These are phyloP conservation scores for Cynoglossus semilaevis DNA, from an alignment of 2,113 vertebrate genomes.

Conservation along the genomic window DNA sequence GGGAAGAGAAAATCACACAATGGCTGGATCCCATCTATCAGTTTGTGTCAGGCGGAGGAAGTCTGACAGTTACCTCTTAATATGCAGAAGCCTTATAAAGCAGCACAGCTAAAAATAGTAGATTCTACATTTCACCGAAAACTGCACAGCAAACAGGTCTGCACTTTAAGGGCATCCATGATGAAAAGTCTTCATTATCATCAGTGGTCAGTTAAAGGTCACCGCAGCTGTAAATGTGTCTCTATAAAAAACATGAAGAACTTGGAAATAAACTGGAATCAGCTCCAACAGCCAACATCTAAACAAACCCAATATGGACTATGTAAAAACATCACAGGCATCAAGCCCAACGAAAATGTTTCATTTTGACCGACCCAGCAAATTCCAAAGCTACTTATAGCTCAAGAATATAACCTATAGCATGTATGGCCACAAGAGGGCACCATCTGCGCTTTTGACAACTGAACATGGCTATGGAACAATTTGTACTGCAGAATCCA, in stretches of 20 bases:
- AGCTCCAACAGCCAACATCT: not conserved
- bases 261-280: not conserved
- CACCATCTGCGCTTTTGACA: too few species aligned
- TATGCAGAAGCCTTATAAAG: not conserved
- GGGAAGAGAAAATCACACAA: not conserved
- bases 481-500: too few species aligned
- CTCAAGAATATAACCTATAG: too few species aligned
- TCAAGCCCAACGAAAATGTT: too few species aligned
- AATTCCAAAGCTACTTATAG: too few species aligned
- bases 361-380: too few species aligned
- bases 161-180: not conserved
- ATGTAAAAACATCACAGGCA: too few species aligned
- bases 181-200: conserved; percentile 1
- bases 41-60: not conserved
- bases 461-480: too few species aligned
- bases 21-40: conserved; percentile 10
- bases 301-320: too few species aligned
- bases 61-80: conserved; percentile 2
- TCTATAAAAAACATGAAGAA: not conserved
- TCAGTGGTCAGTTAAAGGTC: conserved; percentile 15
- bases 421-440: too few species aligned
- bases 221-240: not conserved
- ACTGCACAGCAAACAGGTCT: not conserved
- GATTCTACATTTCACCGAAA: not conserved
- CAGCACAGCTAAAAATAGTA: not conserved